Percentiles rank a stretch among this genome's conserved stretches.
Evolutionary conservation across 2,113 vertebrate genomes (phyloP).

Genomic region (Catharus fuscescens): DNA sequence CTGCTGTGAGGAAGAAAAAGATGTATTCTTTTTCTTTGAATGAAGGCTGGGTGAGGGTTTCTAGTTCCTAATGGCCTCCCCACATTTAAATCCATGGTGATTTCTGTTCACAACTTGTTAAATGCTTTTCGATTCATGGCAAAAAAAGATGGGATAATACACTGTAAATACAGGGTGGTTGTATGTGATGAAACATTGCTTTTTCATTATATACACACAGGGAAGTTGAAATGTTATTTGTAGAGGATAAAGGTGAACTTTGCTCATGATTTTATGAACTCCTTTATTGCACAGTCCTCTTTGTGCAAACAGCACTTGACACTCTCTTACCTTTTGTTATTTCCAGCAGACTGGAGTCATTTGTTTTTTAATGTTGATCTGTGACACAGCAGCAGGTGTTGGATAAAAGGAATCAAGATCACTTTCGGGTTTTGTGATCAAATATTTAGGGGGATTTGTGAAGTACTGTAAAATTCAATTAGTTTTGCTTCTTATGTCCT

Average conservation of each 20-base stretch:
- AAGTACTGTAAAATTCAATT: slow-evolving; percentile 40
- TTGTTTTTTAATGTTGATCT: slow-evolving; percentile 36
- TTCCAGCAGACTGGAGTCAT: slow-evolving; percentile 34
- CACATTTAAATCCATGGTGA: neutral
- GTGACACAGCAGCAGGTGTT: slow-evolving; percentile 33
- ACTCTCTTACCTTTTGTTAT: slow-evolving; percentile 63
- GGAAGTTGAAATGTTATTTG: slow-evolving; percentile 64
- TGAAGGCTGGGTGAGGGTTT: neutral
- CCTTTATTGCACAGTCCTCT: slow-evolving; percentile 50
- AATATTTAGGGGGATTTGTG: slow-evolving; percentile 16
- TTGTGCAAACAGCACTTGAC: slow-evolving; percentile 55
- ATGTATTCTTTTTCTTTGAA: neutral
- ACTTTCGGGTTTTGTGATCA: neutral
- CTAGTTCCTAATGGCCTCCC: neutral
- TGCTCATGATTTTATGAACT: slow-evolving; percentile 59
- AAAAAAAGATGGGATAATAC: neutral
- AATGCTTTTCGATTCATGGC: neutral
- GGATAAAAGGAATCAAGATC: slow-evolving; percentile 24
- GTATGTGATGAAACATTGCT: slow-evolving; percentile 15
- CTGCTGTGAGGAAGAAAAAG: neutral
- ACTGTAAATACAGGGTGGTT: neutral
- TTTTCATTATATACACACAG: neutral
- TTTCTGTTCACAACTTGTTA: neutral
- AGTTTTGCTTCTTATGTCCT: neutral
- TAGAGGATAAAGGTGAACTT: slow-evolving; percentile 63